Percentiles rank a stretch among this genome's conserved stretches.
Evolutionary conservation across 2,888 invertebrate genomes (phyloP).

Genomic region (Malachius bipustulatus): DNA sequence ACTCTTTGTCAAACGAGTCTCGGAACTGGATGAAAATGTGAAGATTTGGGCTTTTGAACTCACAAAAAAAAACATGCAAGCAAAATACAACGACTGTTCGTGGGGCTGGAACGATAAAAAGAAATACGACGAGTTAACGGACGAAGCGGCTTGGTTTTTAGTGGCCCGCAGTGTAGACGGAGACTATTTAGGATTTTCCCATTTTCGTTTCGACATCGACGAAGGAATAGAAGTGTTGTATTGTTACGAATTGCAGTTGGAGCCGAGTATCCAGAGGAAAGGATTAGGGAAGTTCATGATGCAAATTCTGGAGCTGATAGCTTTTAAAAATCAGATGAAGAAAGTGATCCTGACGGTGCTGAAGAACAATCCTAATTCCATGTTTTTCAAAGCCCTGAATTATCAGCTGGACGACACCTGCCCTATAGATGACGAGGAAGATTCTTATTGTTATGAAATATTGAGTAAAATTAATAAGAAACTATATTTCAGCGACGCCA

Average conservation of each 20-base stretch:
- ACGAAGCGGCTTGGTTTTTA: slow-evolving; percentile 62
- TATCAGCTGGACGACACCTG: slow-evolving; percentile 55
- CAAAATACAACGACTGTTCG: slow-evolving; percentile 62
- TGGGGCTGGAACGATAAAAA: slow-evolving; percentile 72
- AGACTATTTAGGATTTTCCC: slow-evolving; percentile 57
- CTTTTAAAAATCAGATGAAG: slow-evolving; percentile 59
- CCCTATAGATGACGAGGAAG: slow-evolving; percentile 46
- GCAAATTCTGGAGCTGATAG: slow-evolving; percentile 63
- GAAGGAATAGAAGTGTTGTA: slow-evolving; percentile 64
- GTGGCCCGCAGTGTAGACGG: slow-evolving; percentile 45
- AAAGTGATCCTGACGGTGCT: slow-evolving; percentile 75
- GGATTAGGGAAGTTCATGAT: slow-evolving; percentile 77
- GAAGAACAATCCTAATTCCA: slow-evolving; percentile 60
- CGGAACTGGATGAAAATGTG: slow-evolving; percentile 44
- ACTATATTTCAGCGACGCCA: slow-evolving; percentile 20
- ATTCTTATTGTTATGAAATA: slow-evolving; percentile 48
- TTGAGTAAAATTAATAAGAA: slow-evolving; percentile 44
- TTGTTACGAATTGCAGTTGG: slow-evolving; percentile 83
- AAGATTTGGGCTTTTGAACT: slow-evolving; percentile 62
- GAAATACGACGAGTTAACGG: slow-evolving; percentile 61
- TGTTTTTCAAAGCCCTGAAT: slow-evolving; percentile 66
- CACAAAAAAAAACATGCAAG: slow-evolving; percentile 68
- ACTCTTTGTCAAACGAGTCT: slow-evolving; percentile 47
- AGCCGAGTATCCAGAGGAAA: slow-evolving; percentile 54
- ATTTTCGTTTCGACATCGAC: slow-evolving; percentile 77